Base-by-base conservation (phyloP, 2,888 invertebrate genomes). In the Odontomyia ornata region DNA sequence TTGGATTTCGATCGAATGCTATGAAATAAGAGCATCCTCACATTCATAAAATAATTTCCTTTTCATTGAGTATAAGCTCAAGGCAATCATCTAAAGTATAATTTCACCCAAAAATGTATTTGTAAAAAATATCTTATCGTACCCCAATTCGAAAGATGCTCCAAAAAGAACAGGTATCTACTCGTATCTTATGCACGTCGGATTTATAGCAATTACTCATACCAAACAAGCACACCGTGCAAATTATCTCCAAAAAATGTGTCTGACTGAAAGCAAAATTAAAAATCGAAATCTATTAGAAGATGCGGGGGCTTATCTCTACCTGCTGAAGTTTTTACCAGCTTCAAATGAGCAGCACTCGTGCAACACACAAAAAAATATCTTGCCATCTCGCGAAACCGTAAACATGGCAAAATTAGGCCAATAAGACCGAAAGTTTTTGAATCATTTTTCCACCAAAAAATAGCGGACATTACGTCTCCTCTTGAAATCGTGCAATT, bases 391-490 rank as follows among this genome's bases (percentile, higher is more conserved):
- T 73, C 30, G 73, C 57, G 57, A 60, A 73, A 57, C 57, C 43
- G 73, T 73, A 73, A 73, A 60, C 73, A 73, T 60, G 60, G 25
- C 73, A 18, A 73, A 73, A 73, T 73, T 57, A 30, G 73, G 73
- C 57, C 57, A 73, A 73, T 73, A 73, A 73, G 73, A 73, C 36
- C 36, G 73, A 73, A 73, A 73, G 73, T 73, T 60, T 46, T 46
- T 21, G 57, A 73, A 21, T 73, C 30, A 60, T 57, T 18, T 57
- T 73, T 43, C 28, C n/a, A 43, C 18, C 18, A 15, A 52, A 52
- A 52, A 52, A 52, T 52, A 52, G 52, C 52, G 18, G 52, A 52
- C 56, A 56, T 56, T 52, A 72, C 56, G 30, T 25, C 36, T 56
- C 57, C n/a, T 72, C 56, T 47, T 52, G 47, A 25, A 25, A 25